A percentile compares a stretch with the other conserved stretches of the same genome.
Evolutionary conservation across 2,797 vertebrate genomes (phyloP).

Genomic region (Enoplosus armatus): DNA sequence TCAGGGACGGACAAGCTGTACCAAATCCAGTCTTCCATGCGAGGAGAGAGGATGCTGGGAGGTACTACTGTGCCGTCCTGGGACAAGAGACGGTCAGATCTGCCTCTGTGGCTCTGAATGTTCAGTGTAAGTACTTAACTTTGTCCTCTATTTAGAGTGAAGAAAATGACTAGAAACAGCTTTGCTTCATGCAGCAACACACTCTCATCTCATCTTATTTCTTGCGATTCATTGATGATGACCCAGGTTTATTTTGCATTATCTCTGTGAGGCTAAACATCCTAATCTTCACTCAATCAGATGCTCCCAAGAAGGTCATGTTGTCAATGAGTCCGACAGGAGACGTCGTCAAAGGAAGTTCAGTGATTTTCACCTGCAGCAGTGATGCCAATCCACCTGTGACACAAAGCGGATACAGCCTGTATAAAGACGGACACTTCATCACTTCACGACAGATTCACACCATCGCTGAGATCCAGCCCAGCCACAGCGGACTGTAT

Average conservation of each 20-base stretch:
- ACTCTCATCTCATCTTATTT: not conserved
- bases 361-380: conserved; percentile 62
- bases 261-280: not conserved
- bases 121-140: conserved; percentile 65
- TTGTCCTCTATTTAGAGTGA: not conserved
- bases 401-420: conserved; percentile 38
- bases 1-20: conserved; percentile 56
- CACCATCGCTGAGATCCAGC: conserved; percentile 59
- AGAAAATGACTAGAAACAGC: not conserved
- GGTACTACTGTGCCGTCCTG: conserved; percentile 59
- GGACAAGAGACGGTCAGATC: conserved; percentile 47
- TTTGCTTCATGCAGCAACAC: not conserved
- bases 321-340: conserved; percentile 57
- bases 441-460: conserved; percentile 43
- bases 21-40: conserved; percentile 31
- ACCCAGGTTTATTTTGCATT: not conserved
- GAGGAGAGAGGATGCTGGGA: conserved; percentile 64
- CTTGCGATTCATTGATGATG: not conserved
- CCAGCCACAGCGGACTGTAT: conserved; percentile 69
- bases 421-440: conserved; percentile 54
- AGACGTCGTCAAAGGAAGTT: conserved; percentile 35
- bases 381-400: conserved; percentile 70
- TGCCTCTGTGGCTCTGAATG: conserved; percentile 55
- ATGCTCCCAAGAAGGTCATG: conserved; percentile 56
- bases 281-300: conserved; percentile 32